Percentiles rank a stretch among this genome's conserved stretches.
Evolutionary conservation across 1,140 invertebrate genomes (phyloP).

Genomic region (Drosophila sechellia): DNA sequence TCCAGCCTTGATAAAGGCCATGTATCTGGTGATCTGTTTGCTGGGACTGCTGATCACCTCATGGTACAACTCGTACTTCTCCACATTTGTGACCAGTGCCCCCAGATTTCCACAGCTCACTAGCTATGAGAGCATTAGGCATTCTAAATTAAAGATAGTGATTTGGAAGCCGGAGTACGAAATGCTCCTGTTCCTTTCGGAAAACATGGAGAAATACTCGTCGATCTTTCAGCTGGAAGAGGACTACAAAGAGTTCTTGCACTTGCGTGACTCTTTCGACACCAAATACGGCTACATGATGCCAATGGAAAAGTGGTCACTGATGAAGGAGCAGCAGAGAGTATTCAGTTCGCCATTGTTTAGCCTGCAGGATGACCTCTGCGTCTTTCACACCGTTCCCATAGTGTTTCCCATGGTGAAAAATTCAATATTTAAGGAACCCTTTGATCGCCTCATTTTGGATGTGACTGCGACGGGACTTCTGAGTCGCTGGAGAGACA

Average conservation of each 20-base stretch:
- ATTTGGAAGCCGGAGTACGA: slow-evolving; percentile 62
- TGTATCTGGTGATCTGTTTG: slow-evolving; percentile 64
- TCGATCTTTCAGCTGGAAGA: slow-evolving; percentile 50
- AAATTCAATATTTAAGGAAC: slow-evolving; percentile 55
- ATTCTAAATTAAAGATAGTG: slow-evolving; percentile 43
- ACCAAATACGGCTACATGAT: slow-evolving; percentile 66
- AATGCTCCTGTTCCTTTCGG: slow-evolving; percentile 1
- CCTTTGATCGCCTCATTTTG: slow-evolving; percentile 51
- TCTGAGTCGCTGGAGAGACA: slow-evolving; percentile 46
- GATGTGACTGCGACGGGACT: slow-evolving; percentile 57
- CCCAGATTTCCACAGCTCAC: slow-evolving; percentile 24
- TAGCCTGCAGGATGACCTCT: slow-evolving; percentile 48
- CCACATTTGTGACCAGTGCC: slow-evolving; percentile 64
- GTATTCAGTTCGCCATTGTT: slow-evolving; percentile 66
- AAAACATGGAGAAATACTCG: slow-evolving; percentile 36
- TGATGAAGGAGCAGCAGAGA: slow-evolving; percentile 62
- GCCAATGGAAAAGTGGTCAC: slow-evolving; percentile 60
- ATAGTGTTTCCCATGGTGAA: slow-evolving; percentile 56
- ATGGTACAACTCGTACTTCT: slow-evolving; percentile 70
- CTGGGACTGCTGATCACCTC: slow-evolving; percentile 64
- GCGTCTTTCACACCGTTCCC: slow-evolving; percentile 55
- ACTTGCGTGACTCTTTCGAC: slow-evolving; percentile 62
- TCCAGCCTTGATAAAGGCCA: slow-evolving; percentile 39
- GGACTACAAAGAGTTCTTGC: slow-evolving; percentile 46
- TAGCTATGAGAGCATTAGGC: slow-evolving; percentile 53